These are phyloP conservation scores for Cyrtonyx montezumae DNA, from an alignment of 2,113 vertebrate genomes.

Conservation along the genomic window DNA sequence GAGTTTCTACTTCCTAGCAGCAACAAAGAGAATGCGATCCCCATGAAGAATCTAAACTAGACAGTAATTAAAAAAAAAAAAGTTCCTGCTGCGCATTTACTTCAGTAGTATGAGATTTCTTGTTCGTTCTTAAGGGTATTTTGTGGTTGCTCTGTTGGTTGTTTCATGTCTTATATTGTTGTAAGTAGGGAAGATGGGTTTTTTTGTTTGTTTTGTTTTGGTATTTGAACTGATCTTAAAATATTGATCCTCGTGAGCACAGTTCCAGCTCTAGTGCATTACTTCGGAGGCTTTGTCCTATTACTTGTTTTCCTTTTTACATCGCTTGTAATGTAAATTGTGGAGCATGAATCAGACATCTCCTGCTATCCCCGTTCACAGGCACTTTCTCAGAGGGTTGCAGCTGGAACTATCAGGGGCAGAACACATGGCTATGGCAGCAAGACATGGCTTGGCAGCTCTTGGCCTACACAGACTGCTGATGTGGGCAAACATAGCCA, in stretches of 20 bases:
- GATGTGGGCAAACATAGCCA: fast-evolving
- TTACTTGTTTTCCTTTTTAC: not conserved
- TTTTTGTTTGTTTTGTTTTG: not conserved
- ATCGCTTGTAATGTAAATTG: fast-evolving
- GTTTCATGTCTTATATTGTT: not conserved
- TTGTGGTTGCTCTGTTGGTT: not conserved
- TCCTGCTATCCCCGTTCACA: not conserved
- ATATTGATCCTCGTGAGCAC: not conserved
- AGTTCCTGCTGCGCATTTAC: not conserved
- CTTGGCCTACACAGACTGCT: fast-evolving
- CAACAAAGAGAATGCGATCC: slow-evolving; percentile 43
- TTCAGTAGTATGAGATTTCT: not conserved
- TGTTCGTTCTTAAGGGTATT: fast-evolving
- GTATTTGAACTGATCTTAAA: not conserved
- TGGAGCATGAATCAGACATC: not conserved
- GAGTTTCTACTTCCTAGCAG: slow-evolving; percentile 50
- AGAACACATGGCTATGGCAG: not conserved
- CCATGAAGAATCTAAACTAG: slow-evolving; percentile 43
- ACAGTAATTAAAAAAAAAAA: slow-evolving; percentile 22
- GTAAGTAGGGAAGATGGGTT: fast-evolving
- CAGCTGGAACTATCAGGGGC: not conserved
- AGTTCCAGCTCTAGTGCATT: not conserved
- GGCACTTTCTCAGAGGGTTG: not conserved
- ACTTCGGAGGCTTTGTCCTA: not conserved
- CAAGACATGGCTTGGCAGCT: not conserved